phyloP scores from a whole-genome alignment of 1,140 invertebrate species.

The Ctenoplectra terminalis region DNA sequence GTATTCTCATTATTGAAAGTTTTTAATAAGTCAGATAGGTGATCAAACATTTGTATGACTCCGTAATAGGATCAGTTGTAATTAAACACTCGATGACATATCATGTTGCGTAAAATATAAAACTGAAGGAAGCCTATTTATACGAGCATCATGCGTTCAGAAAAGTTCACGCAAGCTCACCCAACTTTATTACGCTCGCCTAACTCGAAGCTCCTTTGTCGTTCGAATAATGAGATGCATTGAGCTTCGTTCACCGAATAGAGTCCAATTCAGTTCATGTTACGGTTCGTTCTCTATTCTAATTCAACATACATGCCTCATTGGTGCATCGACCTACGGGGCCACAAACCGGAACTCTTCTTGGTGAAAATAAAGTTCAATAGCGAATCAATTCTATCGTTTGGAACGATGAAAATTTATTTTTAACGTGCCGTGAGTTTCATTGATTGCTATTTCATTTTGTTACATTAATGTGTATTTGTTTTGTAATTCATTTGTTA shows the following conservation, averaged over 20 bases:
- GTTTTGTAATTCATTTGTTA: neutral
- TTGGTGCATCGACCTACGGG: neutral
- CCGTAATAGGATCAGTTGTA: neutral
- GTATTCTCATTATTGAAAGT: no score
- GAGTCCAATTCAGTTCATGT: conserved; percentile 16
- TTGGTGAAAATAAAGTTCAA: conserved; percentile 9
- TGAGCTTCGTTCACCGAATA: conserved; percentile 23
- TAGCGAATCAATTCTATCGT: neutral
- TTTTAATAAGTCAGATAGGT: no score
- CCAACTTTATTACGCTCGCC: conserved; percentile 10
- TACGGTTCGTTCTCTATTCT: conserved; percentile 31
- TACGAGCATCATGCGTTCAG: neutral
- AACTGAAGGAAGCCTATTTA: neutral
- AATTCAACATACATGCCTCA: conserved; percentile 29
- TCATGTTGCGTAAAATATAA: no score
- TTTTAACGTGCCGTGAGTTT: neutral
- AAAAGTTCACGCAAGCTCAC: conserved; percentile 10
- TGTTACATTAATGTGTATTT: neutral
- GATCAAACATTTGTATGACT: no score
- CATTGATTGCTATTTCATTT: neutral
- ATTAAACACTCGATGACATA: neutral
- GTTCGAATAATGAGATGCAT: conserved; percentile 32
- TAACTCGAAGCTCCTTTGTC: conserved; percentile 31
- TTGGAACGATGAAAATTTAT: neutral
- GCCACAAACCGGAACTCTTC: neutral